Evolutionary conservation across 2,113 vertebrate genomes (phyloP).

Genomic region (Gymnocephalus cernua): DNA sequence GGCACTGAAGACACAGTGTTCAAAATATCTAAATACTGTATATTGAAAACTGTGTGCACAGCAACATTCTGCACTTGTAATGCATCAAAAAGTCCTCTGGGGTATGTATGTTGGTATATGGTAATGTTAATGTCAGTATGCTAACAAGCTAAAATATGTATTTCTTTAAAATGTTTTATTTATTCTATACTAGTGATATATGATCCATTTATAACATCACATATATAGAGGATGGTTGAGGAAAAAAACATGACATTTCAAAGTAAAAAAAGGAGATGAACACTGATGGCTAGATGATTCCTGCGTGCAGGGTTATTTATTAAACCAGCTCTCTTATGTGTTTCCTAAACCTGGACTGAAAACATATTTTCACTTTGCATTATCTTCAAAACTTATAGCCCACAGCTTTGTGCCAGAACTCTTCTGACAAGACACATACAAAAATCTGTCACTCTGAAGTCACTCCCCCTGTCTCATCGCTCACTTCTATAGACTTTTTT

Average conservation of each 20-base stretch:
- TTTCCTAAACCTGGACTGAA: constrained; percentile 15
- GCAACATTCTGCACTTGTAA: background rate
- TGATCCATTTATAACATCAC: too few species aligned
- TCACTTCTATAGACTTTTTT: background rate
- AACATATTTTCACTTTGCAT: constrained; percentile 28
- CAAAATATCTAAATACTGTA: too few species aligned
- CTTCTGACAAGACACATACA: constrained; percentile 6
- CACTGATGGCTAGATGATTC: background rate
- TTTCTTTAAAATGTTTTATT: too few species aligned
- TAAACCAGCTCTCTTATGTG: background rate
- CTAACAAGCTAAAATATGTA: too few species aligned
- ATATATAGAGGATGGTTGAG: background rate
- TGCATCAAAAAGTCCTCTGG: background rate
- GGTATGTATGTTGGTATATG: background rate
- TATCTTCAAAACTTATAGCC: constrained; percentile 20
- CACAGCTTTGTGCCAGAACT: background rate
- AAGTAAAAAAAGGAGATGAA: background rate
- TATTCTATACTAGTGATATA: background rate
- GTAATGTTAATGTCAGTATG: background rate
- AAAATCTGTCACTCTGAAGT: background rate
- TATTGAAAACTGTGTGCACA: too few species aligned
- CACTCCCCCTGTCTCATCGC: background rate
- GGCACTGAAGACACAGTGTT: background rate
- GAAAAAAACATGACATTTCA: background rate
- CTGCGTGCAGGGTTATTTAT: background rate